These are phyloP conservation scores for Synanthedon formicaeformis DNA, from an alignment of 2,888 invertebrate genomes.

Conservation along the genomic window DNA sequence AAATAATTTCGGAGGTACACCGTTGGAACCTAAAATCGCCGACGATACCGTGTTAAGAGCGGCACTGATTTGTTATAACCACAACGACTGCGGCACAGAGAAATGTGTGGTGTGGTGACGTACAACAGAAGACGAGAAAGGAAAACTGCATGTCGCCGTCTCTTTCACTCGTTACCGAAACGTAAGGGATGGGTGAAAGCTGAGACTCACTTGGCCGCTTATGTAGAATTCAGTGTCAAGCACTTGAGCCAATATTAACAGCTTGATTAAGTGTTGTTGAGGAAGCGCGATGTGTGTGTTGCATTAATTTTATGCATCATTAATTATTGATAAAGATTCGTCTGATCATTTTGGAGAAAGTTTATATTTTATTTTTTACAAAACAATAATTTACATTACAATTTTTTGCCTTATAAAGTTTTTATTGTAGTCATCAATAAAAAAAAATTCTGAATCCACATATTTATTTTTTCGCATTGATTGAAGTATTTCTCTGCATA, in stretches of 20 bases:
- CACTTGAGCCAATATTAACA: slow-evolving; percentile 19
- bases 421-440: no score
- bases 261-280: slow-evolving; percentile 10
- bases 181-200: slow-evolving; percentile 41
- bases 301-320: slow-evolving; percentile 3
- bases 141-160: slow-evolving; percentile 45
- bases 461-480: no score
- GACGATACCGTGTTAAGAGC: slow-evolving; percentile 47
- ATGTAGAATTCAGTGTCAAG: slow-evolving; percentile 64
- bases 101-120: slow-evolving; percentile 61
- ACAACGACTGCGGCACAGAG: slow-evolving; percentile 39
- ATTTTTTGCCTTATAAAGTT: no score
- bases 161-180: slow-evolving; percentile 29
- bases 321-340: neutral
- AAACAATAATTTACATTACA: no score
- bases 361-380: no score
- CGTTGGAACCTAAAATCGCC: slow-evolving; percentile 44
- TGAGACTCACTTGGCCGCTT: slow-evolving; percentile 48
- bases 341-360: no score
- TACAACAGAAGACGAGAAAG: slow-evolving; percentile 48
- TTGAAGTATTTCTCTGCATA: no score
- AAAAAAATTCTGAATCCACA: no score
- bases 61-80: slow-evolving; percentile 53
- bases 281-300: neutral
- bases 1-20: slow-evolving; percentile 38